phyloP scores from a whole-genome alignment of 2,888 invertebrate genomes.

The Himalopsyche kuldschensis region DNA sequence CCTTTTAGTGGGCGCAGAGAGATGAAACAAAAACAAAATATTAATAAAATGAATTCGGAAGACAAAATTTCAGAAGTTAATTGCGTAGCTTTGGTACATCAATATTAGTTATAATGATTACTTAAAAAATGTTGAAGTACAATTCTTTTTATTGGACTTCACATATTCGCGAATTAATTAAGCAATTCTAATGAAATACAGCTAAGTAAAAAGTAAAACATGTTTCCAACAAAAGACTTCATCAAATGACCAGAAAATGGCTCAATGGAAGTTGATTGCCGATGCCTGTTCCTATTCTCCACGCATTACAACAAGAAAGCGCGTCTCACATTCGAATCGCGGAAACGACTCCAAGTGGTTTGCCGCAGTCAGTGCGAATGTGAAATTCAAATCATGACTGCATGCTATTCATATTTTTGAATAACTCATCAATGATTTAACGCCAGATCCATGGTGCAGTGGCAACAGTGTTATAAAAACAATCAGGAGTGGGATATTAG shows the following conservation, averaged over 20 bases:
- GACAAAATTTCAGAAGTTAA: no score
- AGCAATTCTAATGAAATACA: no score
- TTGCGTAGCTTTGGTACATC: no score
- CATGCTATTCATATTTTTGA: constrained; percentile 36
- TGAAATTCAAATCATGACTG: constrained; percentile 39
- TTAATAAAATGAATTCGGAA: no score
- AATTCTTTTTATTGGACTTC: no score
- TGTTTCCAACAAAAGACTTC: no score
- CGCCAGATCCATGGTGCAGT: constrained; percentile 9
- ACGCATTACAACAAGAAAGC: constrained; percentile 30
- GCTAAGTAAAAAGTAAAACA: no score
- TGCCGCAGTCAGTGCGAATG: constrained; percentile 24
- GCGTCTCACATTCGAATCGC: constrained; percentile 34
- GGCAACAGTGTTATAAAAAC: background rate
- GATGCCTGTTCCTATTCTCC: constrained; percentile 24
- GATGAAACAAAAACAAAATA: no score
- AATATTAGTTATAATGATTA: no score
- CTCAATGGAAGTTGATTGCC: background rate
- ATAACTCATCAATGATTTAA: constrained; percentile 38
- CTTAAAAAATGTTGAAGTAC: no score
- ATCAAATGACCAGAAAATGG: background rate
- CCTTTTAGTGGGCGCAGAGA: no score
- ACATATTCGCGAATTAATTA: no score
- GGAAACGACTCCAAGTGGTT: constrained; percentile 5
- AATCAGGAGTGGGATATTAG: background rate